A percentile compares a stretch with the other conserved stretches of the same genome.
Evolutionary conservation across 1,140 invertebrate genomes (phyloP).

Genomic region (Onthophagus taurus): DNA sequence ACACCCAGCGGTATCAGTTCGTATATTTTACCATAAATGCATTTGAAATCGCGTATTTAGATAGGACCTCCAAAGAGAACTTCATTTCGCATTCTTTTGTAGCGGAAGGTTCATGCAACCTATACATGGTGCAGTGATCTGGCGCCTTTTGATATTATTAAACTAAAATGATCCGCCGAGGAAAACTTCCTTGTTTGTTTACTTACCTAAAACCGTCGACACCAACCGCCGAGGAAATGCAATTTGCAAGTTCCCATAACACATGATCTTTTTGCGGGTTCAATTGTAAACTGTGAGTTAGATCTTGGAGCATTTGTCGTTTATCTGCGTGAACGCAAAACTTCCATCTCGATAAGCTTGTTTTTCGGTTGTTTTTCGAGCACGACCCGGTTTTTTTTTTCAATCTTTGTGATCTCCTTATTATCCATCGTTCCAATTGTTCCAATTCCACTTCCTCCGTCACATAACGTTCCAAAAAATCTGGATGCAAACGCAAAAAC

Average conservation of each 20-base stretch:
- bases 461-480: constrained; percentile 48
- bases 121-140: too few species aligned
- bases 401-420: constrained; percentile 42
- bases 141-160: too few species aligned
- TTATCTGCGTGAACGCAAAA: constrained; percentile 55
- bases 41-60: too few species aligned
- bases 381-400: constrained; percentile 34
- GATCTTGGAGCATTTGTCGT: constrained; percentile 49
- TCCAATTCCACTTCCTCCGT: constrained; percentile 47
- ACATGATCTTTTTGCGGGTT: constrained; percentile 46
- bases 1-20: too few species aligned
- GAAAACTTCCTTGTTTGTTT: background rate
- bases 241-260: constrained; percentile 50
- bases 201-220: constrained; percentile 45
- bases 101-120: too few species aligned
- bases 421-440: constrained; percentile 49
- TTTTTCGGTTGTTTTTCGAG: constrained; percentile 35
- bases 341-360: constrained; percentile 47
- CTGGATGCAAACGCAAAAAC: constrained; percentile 45
- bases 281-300: constrained; percentile 46
- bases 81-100: too few species aligned
- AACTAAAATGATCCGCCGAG: too few species aligned
- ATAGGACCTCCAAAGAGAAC: too few species aligned
- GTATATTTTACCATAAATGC: too few species aligned
- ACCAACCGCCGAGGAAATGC: constrained; percentile 49